A percentile compares a stretch with the other conserved stretches of the same genome.
phyloP scores from a whole-genome alignment of 2,888 invertebrate species.

The Lithodes maja region DNA sequence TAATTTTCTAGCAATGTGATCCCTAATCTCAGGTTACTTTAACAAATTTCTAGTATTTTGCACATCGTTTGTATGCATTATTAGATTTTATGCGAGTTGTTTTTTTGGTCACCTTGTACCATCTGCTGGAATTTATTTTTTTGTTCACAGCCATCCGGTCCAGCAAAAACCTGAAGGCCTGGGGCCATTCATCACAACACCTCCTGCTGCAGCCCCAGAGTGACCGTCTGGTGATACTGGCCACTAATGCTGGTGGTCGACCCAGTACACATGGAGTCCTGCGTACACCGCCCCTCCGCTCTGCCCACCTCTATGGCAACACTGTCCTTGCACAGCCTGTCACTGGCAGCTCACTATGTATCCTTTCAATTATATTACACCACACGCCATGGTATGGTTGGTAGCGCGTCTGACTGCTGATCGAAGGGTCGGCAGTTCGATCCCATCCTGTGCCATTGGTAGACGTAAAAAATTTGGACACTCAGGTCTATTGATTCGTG shows the following conservation, averaged over 20 bases:
- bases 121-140: background rate
- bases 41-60: background rate
- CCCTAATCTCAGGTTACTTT: background rate
- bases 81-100: no score
- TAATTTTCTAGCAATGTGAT: no score
- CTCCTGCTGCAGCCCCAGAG: conserved; percentile 60
- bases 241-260: conserved; percentile 57
- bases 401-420: no score
- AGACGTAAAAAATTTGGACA: no score
- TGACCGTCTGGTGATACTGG: conserved; percentile 54
- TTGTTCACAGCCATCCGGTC: conserved; percentile 47
- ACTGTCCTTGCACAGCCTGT: conserved; percentile 52
- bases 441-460: no score
- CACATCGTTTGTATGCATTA: background rate
- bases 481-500: no score
- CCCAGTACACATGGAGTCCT: conserved; percentile 50
- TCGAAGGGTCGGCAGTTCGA: no score
- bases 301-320: conserved; percentile 46
- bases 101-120: no score
- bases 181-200: conserved; percentile 41
- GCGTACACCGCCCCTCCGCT: conserved; percentile 52
- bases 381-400: no score
- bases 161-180: conserved; percentile 41
- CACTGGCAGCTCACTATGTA: conserved; percentile 59
- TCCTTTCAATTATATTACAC: conserved; percentile 27